These are phyloP conservation scores for Pissodes strobi DNA, from an alignment of 1,140 invertebrate genomes.

Conservation along the genomic window DNA sequence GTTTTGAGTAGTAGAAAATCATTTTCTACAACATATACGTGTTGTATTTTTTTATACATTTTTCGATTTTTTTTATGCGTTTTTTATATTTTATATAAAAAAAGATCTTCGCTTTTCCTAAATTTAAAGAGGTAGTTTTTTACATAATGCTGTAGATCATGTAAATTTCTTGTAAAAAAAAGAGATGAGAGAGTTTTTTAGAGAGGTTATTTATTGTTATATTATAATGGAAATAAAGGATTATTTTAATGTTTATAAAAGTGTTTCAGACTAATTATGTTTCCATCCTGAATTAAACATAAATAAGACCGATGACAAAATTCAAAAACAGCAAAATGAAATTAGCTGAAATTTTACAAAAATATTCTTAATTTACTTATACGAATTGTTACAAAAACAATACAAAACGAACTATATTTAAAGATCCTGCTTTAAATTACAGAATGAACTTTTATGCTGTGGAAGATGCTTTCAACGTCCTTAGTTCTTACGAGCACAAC, in stretches of 20 bases:
- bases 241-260: conserved; percentile 17
- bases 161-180: conserved; percentile 18
- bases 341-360: conserved; percentile 31
- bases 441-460: conserved; percentile 22
- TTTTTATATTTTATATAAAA: conserved; percentile 21
- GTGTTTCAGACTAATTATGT: conserved; percentile 11
- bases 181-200: conserved; percentile 28
- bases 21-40: conserved; percentile 10
- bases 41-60: conserved; percentile 13
- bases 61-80: conserved; percentile 16
- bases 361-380: conserved; percentile 30
- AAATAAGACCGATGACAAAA: conserved; percentile 16
- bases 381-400: conserved; percentile 24
- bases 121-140: conserved; percentile 31
- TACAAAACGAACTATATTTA: conserved; percentile 26
- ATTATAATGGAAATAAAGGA: conserved; percentile 31
- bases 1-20: conserved; percentile 5
- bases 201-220: conserved; percentile 37
- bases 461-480: conserved; percentile 22
- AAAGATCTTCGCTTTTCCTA: conserved; percentile 14
- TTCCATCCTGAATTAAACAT: background rate
- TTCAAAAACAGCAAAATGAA: conserved; percentile 4
- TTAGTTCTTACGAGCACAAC: conserved; percentile 28
- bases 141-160: conserved; percentile 17
- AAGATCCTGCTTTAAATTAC: conserved; percentile 6